Evolutionary conservation across 2,113 vertebrate species (phyloP).

Genomic region (Pseudorhombus dupliciocellatus): DNA sequence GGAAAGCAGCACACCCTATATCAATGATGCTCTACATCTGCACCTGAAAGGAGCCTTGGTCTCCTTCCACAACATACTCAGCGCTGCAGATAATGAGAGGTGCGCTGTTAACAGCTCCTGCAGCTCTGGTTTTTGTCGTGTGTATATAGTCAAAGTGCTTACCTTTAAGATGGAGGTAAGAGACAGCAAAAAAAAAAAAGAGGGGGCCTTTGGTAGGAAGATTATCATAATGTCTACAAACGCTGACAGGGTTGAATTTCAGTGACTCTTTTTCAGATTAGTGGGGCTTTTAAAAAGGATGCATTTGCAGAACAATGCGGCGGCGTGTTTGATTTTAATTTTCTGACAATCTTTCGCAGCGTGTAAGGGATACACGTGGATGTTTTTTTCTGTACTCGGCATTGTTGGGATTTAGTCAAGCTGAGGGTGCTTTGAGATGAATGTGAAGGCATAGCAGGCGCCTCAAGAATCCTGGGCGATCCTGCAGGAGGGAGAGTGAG

Average conservation of each 20-base stretch:
- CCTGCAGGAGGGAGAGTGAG: slow-evolving; percentile 75
- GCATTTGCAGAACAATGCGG: slow-evolving; percentile 79
- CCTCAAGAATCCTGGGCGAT: slow-evolving; percentile 55
- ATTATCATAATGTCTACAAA: slow-evolving; percentile 83
- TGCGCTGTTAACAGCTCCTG: slow-evolving; percentile 78
- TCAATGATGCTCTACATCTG: slow-evolving; percentile 84
- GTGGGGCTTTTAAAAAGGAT: slow-evolving; percentile 60
- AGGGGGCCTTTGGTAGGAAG: slow-evolving; percentile 57
- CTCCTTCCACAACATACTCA: slow-evolving; percentile 81
- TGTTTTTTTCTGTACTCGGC: slow-evolving; percentile 57
- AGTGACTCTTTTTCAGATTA: slow-evolving; percentile 76
- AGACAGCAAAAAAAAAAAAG: slow-evolving; percentile 46
- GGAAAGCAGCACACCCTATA: slow-evolving; percentile 87
- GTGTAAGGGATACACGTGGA: slow-evolving; percentile 62
- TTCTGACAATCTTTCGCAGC: slow-evolving; percentile 76
- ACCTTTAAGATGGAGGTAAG: slow-evolving; percentile 71
- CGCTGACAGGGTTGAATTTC: slow-evolving; percentile 82
- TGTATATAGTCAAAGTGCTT: slow-evolving; percentile 80
- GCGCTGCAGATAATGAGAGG: slow-evolving; percentile 84
- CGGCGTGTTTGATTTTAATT: slow-evolving; percentile 83
- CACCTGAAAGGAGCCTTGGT: slow-evolving; percentile 82
- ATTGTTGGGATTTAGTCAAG: slow-evolving; percentile 69
- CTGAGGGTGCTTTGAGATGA: slow-evolving; percentile 61
- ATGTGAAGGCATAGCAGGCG: slow-evolving; percentile 61
- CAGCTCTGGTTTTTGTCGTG: slow-evolving; percentile 79